phyloP scores from a whole-genome alignment of 2,113 vertebrate species.

The Uropsilus gracilis region DNA sequence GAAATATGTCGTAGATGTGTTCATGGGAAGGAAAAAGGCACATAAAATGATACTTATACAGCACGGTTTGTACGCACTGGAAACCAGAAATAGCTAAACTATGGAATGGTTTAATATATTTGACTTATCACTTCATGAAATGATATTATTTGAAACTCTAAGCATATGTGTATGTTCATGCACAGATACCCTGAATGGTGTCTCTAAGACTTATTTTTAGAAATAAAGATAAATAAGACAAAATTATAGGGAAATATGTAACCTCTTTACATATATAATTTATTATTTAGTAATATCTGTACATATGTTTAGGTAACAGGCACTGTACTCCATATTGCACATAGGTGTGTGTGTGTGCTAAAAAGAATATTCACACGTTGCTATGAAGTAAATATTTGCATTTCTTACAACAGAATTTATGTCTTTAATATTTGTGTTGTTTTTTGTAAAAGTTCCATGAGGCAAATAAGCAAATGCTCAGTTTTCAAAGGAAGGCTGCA shows the following conservation, averaged over 20 bases:
- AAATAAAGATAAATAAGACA: not conserved
- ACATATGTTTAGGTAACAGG: not conserved
- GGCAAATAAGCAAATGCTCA: not conserved
- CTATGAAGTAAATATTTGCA: not conserved
- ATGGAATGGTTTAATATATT: not conserved
- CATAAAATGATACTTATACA: not conserved
- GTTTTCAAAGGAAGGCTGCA: conserved; percentile 3
- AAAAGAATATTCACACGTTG: not conserved
- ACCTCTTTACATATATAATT: not conserved
- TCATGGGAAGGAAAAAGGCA: not conserved
- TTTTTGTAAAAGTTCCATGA: not conserved
- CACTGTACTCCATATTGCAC: not conserved
- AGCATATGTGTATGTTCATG: fast-evolving
- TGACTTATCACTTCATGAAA: not conserved
- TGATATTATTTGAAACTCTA: not conserved
- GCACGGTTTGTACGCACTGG: not conserved
- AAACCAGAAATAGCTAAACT: not conserved
- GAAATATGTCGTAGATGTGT: not conserved
- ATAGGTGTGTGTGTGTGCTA: not conserved
- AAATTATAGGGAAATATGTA: not conserved
- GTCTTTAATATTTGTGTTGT: not conserved
- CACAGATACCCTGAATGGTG: not conserved
- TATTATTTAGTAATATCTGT: not conserved
- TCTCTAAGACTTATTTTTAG: not conserved
- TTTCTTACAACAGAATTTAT: not conserved